Conservation (phyloP, 2,888 invertebrate species). For the Tipula unca region DNA sequence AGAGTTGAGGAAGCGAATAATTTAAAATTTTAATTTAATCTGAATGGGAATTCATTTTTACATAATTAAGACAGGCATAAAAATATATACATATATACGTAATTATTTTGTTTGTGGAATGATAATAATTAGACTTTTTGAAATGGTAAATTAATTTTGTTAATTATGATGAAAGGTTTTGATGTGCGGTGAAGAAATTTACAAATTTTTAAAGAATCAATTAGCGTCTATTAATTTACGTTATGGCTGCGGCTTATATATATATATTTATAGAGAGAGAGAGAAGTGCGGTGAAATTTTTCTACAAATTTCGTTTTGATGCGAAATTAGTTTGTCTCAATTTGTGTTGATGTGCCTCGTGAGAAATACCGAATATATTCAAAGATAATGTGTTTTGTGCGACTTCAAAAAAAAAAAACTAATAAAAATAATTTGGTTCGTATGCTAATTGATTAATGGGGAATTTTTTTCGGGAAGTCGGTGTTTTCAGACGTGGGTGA, state of each 20-base stretch:
- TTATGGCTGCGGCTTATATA: too few relatives aligned
- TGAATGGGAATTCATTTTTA: not conserved
- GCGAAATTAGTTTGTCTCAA: not conserved
- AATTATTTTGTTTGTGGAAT: too few relatives aligned
- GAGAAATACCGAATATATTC: not conserved
- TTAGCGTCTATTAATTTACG: not conserved
- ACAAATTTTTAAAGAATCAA: not conserved
- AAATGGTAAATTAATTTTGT: not conserved
- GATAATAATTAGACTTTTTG: not conserved
- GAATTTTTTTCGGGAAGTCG: not conserved
- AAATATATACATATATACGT: not conserved
- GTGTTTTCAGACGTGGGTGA: not conserved
- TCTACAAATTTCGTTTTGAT: not conserved
- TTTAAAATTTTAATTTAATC: not conserved
- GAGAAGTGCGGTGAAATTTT: too few relatives aligned
- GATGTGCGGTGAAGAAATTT: not conserved
- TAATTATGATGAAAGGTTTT: not conserved
- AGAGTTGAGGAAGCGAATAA: not conserved
- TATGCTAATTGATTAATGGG: not conserved
- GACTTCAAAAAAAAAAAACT: not conserved
- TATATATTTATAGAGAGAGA: too few relatives aligned
- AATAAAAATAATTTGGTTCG: too few relatives aligned
- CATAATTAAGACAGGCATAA: not conserved
- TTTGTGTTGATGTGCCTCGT: not conserved
- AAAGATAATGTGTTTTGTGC: not conserved